Conservation (phyloP, 2,888 invertebrate genomes). For the Tanytarsus gracilentus region DNA sequence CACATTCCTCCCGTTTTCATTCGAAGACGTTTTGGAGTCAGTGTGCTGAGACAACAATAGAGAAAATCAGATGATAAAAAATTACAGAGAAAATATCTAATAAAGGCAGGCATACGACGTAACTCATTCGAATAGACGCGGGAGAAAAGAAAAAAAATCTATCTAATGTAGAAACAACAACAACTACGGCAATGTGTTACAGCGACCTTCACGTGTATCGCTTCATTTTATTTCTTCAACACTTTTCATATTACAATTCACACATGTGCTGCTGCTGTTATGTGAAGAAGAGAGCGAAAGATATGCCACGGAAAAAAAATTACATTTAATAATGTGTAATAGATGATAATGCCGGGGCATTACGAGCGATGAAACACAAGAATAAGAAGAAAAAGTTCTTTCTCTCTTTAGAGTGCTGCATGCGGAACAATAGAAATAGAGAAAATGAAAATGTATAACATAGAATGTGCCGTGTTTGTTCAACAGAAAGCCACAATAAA, state of each 20-base stretch:
- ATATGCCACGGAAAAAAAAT: neutral
- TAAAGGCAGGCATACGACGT: neutral
- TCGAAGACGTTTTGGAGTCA: constrained; percentile 1
- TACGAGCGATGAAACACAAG: neutral
- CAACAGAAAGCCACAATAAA: too few species aligned
- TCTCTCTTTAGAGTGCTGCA: too few species aligned
- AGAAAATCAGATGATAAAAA: constrained; percentile 7
- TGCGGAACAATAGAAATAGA: too few species aligned
- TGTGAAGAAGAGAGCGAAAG: neutral
- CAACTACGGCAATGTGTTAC: too few species aligned
- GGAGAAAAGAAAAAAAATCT: too few species aligned
- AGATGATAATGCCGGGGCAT: neutral
- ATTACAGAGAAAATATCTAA: neutral
- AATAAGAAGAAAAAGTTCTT: neutral
- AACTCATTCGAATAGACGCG: neutral
- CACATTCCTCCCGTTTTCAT: too few species aligned
- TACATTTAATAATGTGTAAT: neutral
- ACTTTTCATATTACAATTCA: neutral
- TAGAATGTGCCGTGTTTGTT: too few species aligned
- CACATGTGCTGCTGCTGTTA: neutral
- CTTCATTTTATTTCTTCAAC: neutral
- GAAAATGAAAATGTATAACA: too few species aligned
- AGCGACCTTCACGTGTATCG: constrained; percentile 1
- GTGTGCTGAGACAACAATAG: neutral
- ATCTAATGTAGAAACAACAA: too few species aligned